Conservation (phyloP, 2,113 vertebrate genomes). For the Haemorhous mexicanus region DNA sequence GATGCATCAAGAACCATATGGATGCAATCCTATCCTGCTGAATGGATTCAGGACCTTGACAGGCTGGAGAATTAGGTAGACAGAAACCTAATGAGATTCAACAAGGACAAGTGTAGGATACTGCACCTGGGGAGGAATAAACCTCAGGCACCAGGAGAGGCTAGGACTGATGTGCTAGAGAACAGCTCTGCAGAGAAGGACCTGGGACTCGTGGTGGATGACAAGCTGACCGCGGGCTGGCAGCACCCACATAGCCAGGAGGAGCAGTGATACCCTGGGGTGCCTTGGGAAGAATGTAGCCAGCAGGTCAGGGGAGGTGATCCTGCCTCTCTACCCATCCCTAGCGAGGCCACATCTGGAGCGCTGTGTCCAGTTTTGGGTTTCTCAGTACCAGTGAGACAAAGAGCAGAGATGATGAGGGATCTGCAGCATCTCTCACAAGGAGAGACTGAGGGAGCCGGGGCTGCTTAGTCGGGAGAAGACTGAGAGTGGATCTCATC, state of each 20-base stretch:
- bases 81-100: neutral
- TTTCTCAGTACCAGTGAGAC: neutral
- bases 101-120: neutral
- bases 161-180: no score
- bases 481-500: neutral
- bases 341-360: neutral
- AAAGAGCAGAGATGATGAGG: neutral
- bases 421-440: neutral
- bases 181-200: fast-evolving
- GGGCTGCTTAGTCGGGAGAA: neutral
- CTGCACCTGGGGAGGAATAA: neutral
- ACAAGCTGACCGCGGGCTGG: no score
- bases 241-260: neutral
- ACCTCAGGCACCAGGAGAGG: neutral
- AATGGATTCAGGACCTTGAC: neutral
- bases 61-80: neutral
- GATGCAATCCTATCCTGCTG: neutral
- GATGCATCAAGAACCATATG: neutral
- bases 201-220: neutral
- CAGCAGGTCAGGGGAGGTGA: neutral
- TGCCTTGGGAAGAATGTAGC: neutral
- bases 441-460: neutral
- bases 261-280: neutral
- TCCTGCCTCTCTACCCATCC: neutral
- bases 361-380: neutral